Evolutionary conservation across 2,888 invertebrate species (phyloP).

Genomic region (Cepaea hortensis): DNA sequence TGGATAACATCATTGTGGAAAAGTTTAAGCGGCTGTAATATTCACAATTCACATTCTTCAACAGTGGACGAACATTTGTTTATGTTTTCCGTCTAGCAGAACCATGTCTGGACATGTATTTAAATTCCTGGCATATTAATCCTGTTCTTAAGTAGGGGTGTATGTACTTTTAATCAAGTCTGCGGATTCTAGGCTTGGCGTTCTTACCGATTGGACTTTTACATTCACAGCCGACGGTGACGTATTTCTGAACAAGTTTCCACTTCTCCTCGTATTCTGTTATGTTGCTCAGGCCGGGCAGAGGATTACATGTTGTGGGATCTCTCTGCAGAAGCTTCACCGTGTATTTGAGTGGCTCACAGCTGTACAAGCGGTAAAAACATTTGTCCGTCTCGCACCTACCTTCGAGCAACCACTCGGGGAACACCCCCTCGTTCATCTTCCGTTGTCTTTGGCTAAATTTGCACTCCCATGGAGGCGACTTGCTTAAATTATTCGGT

Average conservation of each 20-base stretch:
- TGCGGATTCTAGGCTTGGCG: not conserved
- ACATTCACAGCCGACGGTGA: constrained; percentile 69
- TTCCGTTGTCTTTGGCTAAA: constrained; percentile 57
- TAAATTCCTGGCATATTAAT: too few relatives aligned
- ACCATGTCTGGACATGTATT: too few relatives aligned
- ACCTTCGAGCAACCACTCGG: constrained; percentile 63
- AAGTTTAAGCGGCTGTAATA: too few relatives aligned
- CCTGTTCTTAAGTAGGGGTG: too few relatives aligned
- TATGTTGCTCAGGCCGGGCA: constrained; percentile 62
- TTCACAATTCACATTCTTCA: too few relatives aligned
- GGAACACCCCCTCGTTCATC: constrained; percentile 67
- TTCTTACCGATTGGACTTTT: constrained; percentile 29
- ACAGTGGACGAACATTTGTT: too few relatives aligned
- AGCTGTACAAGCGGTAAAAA: constrained; percentile 68
- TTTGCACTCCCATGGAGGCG: constrained; percentile 67
- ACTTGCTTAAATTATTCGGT: constrained; percentile 51
- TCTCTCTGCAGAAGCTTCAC: constrained; percentile 68
- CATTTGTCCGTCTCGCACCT: constrained; percentile 66
- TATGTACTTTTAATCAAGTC: not conserved
- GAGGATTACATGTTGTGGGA: constrained; percentile 67
- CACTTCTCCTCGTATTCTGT: constrained; percentile 69
- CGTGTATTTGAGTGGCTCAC: constrained; percentile 67
- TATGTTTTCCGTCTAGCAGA: too few relatives aligned
- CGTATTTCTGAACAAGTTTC: constrained; percentile 59
- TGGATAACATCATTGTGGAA: too few relatives aligned